Percentiles rank a stretch among this genome's conserved stretches.
Conservation (phyloP, 2,888 invertebrate genomes). For the Bugula neritina region DNA sequence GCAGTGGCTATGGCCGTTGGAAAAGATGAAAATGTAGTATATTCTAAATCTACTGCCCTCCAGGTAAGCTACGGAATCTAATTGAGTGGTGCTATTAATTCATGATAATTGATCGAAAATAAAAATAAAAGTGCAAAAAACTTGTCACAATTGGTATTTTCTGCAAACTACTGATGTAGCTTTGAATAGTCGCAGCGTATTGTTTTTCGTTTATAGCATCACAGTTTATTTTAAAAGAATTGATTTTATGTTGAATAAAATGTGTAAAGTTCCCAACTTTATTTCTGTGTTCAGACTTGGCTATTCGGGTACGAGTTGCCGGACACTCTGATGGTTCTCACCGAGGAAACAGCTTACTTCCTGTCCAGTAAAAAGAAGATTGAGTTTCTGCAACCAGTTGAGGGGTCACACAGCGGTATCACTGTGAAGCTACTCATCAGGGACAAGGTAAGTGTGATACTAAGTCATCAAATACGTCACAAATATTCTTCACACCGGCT, state of each 20-base stretch:
- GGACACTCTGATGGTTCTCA: slow-evolving; percentile 87
- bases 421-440: slow-evolving; percentile 77
- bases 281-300: slow-evolving; percentile 74
- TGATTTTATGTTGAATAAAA: too few species aligned
- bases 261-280: too few species aligned
- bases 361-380: slow-evolving; percentile 96
- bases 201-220: too few species aligned
- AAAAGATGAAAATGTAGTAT: slow-evolving; percentile 87
- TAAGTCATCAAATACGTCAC: too few species aligned
- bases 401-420: slow-evolving; percentile 59
- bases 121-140: too few species aligned
- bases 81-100: too few species aligned
- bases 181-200: too few species aligned
- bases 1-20: slow-evolving; percentile 86
- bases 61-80: slow-evolving; percentile 71
- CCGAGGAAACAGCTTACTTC: slow-evolving; percentile 77
- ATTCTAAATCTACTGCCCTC: slow-evolving; percentile 90
- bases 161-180: too few species aligned
- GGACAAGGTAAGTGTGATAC: slow-evolving; percentile 67
- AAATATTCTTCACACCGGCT: too few species aligned
- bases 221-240: too few species aligned
- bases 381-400: slow-evolving; percentile 77
- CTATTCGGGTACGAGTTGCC: slow-evolving; percentile 92
- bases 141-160: too few species aligned
- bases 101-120: too few species aligned